These are phyloP conservation scores for Pangasius larnaudii DNA, from an alignment of 2,797 vertebrate genomes.

Conservation along the genomic window DNA sequence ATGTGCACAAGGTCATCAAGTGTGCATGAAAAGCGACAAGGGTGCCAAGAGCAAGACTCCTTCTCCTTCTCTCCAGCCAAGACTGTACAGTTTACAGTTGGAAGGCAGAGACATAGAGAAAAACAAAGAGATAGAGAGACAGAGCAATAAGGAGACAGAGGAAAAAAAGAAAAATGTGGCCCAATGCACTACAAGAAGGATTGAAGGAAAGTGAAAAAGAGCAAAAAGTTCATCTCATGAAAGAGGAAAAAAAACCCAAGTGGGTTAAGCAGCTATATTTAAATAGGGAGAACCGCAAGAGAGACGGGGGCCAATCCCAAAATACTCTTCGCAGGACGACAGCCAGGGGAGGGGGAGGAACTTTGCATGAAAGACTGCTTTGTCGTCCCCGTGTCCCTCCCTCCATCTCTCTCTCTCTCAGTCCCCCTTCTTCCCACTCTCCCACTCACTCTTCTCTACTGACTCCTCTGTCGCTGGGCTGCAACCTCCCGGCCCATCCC, in stretches of 20 bases:
- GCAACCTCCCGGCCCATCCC: conserved; percentile 39
- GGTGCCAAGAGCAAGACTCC: conserved; percentile 8
- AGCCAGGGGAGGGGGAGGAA: conserved; percentile 41
- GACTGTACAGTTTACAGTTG: conserved; percentile 1
- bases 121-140: not conserved
- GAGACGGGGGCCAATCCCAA: conserved; percentile 56
- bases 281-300: conserved; percentile 61
- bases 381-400: conserved; percentile 63
- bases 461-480: conserved; percentile 45
- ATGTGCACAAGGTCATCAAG: not conserved
- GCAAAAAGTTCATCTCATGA: conserved; percentile 49
- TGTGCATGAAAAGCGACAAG: conserved; percentile 23
- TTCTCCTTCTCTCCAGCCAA: not conserved
- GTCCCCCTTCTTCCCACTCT: conserved; percentile 38
- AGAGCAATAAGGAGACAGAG: not conserved
- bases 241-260: conserved; percentile 54
- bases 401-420: conserved; percentile 36
- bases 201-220: not conserved
- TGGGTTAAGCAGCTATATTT: conserved; percentile 72
- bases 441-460: conserved; percentile 42
- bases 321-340: conserved; percentile 57
- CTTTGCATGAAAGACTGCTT: conserved; percentile 76
- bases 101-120: not conserved
- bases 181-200: not conserved
- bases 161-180: not conserved